Conservation (phyloP, 2,113 vertebrate species). For the human (Homo sapiens) region GRCh38 chr4:87759001-87759500, state of each 20-base stretch:
- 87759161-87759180: neutral
- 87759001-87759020: neutral
- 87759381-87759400: neutral
- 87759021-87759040: neutral
- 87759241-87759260: neutral
- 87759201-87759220: neutral
- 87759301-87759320: neutral
- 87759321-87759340: neutral
- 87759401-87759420: neutral
- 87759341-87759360: too few relatives aligned
- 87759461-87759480: neutral
- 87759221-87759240: neutral
- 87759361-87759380: neutral
- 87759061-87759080: neutral
- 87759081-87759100: neutral
- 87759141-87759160: neutral
- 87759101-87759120: neutral
- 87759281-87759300: neutral
- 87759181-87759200: neutral
- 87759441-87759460: neutral
- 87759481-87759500: neutral
- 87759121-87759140: neutral
- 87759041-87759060: neutral
- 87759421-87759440: neutral
- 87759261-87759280: neutral